Percentiles rank a stretch among this genome's conserved stretches.
Evolutionary conservation across 2,797 vertebrate genomes (phyloP).

Genomic region (Coregonus suidteri): DNA sequence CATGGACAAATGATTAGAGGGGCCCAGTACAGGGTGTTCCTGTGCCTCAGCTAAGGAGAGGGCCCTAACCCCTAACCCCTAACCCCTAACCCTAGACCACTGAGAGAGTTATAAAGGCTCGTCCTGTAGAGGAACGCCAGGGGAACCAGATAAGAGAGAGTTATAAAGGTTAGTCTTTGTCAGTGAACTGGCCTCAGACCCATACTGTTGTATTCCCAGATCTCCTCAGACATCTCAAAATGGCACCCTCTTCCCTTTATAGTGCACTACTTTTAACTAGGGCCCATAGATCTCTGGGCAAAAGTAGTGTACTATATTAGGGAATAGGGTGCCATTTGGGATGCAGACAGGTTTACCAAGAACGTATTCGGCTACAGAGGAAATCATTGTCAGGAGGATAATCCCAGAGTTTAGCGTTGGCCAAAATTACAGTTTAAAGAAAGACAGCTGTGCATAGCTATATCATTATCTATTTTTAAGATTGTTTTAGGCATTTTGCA

Average conservation of each 20-base stretch:
- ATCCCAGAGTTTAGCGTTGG: slow-evolving; percentile 12
- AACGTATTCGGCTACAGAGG: slow-evolving; percentile 35
- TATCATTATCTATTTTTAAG: neutral
- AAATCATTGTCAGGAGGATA: slow-evolving; percentile 29
- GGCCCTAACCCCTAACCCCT: slow-evolving; percentile 53
- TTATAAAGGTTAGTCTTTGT: slow-evolving; percentile 52
- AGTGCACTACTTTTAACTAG: too few relatives aligned
- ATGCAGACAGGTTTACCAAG: neutral
- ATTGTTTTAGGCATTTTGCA: too few relatives aligned
- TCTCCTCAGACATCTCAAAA: slow-evolving; percentile 60
- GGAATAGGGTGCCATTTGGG: slow-evolving; percentile 8
- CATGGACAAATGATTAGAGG: slow-evolving; percentile 19
- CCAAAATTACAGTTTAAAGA: neutral
- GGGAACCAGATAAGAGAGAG: slow-evolving; percentile 8
- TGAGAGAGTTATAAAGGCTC: neutral
- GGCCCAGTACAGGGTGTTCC: slow-evolving; percentile 17
- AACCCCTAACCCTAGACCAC: slow-evolving; percentile 47
- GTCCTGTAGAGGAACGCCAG: slow-evolving; percentile 55
- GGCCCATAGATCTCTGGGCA: too few relatives aligned
- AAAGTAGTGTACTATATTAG: too few relatives aligned
- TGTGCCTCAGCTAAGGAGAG: slow-evolving; percentile 51
- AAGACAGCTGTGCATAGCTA: neutral
- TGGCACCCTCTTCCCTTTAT: neutral
- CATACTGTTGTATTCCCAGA: slow-evolving; percentile 56
- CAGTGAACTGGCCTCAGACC: slow-evolving; percentile 38